phyloP scores from a whole-genome alignment of 2,113 vertebrate genomes.

The Patagioenas fasciata region DNA sequence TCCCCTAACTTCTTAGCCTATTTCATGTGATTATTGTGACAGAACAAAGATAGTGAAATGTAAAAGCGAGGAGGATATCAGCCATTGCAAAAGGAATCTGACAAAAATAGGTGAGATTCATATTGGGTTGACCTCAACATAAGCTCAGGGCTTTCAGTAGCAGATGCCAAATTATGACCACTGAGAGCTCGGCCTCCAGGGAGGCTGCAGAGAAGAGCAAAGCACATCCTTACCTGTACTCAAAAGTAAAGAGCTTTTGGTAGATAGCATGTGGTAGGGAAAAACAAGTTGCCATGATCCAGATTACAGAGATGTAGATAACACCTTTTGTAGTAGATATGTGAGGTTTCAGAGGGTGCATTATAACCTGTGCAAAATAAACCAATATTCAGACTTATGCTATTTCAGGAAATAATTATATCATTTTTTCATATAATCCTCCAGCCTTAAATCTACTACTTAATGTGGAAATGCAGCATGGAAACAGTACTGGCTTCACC shows the following conservation, averaged over 20 bases:
- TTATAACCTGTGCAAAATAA: constrained; percentile 82
- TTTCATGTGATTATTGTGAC: background rate
- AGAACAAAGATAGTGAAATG: background rate
- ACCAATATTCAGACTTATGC: background rate
- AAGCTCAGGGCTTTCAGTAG: background rate
- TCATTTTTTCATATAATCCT: background rate
- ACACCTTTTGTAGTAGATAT: constrained; percentile 83
- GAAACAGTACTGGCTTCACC: background rate
- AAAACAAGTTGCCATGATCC: constrained; percentile 91
- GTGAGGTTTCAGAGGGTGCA: constrained; percentile 89
- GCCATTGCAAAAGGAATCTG: background rate
- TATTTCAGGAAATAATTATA: background rate
- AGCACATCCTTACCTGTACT: constrained; percentile 79
- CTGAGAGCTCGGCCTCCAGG: background rate
- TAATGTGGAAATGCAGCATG: background rate
- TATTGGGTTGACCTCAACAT: background rate
- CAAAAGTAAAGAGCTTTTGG: constrained; percentile 90
- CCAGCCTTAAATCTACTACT: background rate
- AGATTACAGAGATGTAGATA: constrained; percentile 84
- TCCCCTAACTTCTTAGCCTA: background rate
- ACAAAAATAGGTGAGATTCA: background rate
- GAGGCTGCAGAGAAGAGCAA: background rate
- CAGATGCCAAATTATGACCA: background rate
- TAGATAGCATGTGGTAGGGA: constrained; percentile 94
- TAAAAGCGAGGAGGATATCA: background rate